Conservation (phyloP, 2,113 vertebrate species). For the Indicator maculatus region DNA sequence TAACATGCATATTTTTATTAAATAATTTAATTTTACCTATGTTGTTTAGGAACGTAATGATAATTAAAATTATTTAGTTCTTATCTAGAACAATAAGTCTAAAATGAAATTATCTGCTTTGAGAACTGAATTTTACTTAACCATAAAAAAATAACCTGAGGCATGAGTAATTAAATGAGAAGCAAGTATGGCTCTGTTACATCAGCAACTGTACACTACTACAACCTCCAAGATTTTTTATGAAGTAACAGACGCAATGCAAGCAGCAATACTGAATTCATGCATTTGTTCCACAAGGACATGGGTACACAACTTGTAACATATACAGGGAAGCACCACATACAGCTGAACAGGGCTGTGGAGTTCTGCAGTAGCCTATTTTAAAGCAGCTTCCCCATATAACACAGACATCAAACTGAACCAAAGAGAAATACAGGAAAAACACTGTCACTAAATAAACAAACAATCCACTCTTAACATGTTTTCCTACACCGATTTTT, state of each 20-base stretch:
- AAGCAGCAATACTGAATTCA: background rate
- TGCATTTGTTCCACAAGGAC: background rate
- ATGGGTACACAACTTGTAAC: background rate
- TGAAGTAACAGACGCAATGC: background rate
- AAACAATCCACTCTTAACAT: background rate
- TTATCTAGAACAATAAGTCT: background rate
- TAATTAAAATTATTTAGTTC: background rate
- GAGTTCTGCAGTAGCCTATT: background rate
- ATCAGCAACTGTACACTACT: background rate
- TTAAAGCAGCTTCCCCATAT: background rate
- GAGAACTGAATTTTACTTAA: background rate
- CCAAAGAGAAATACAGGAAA: background rate
- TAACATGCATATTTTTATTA: too few species aligned
- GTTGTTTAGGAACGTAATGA: background rate
- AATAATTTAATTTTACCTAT: background rate
- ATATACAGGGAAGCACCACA: rapidly evolving
- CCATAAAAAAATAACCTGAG: background rate
- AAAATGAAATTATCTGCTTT: background rate
- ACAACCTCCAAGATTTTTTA: background rate
- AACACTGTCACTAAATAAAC: background rate
- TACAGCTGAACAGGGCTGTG: background rate
- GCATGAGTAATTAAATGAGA: background rate
- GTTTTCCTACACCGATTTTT: background rate
- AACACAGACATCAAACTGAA: background rate
- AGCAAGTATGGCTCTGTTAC: background rate